Evolutionary conservation across 2,888 invertebrate species (phyloP).

Genomic region (Acrobasis suavella): DNA sequence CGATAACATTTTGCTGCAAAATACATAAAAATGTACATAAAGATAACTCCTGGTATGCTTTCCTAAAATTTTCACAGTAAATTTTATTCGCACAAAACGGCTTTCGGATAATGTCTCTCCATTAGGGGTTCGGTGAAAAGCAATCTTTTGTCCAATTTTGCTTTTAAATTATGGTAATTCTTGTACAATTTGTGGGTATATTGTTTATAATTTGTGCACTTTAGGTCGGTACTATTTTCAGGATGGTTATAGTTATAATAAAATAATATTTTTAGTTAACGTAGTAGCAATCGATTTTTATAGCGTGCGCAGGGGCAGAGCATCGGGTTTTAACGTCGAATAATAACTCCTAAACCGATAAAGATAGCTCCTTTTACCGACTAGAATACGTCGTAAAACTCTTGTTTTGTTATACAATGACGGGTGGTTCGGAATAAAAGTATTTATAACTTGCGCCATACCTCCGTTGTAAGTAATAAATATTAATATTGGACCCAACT

Average conservation of each 20-base stretch:
- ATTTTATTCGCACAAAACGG: conserved; percentile 68
- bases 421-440: conserved; percentile 71
- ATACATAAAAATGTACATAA: conserved; percentile 73
- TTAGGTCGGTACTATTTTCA: neutral
- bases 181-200: conserved; percentile 49
- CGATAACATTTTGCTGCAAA: conserved; percentile 66
- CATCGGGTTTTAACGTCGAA: conserved; percentile 42
- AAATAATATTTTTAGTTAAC: conserved; percentile 37
- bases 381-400: conserved; percentile 55
- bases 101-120: conserved; percentile 69
- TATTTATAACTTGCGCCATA: conserved; percentile 72
- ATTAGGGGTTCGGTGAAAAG: conserved; percentile 67
- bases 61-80: conserved; percentile 63
- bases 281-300: conserved; percentile 41
- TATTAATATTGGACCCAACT: conserved; percentile 71
- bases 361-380: conserved; percentile 49
- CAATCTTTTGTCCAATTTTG: conserved; percentile 24
- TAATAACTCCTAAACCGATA: conserved; percentile 46
- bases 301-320: conserved; percentile 43
- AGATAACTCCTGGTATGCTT: conserved; percentile 63
- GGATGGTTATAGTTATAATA: neutral
- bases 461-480: conserved; percentile 68
- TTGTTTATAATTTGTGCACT: neutral
- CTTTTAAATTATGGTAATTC: conserved; percentile 38
- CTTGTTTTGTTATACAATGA: conserved; percentile 68